These are phyloP conservation scores for Oscheius myriophilus DNA, from an alignment of 2,888 invertebrate species.

Conservation along the genomic window DNA sequence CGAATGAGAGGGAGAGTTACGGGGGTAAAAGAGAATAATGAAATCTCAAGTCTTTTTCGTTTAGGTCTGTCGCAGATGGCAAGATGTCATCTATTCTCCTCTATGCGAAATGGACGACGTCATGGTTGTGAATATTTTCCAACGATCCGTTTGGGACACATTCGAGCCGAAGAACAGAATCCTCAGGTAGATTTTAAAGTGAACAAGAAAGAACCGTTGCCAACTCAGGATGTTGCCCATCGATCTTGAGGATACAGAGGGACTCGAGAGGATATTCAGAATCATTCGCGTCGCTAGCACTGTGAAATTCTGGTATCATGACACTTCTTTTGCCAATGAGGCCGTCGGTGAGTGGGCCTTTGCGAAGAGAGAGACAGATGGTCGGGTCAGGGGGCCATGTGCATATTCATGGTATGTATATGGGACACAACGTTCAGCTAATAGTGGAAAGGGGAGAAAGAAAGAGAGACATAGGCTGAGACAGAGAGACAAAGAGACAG, in stretches of 20 bases:
- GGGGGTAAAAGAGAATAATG: conserved; percentile 1
- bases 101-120: conserved; percentile 22
- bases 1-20: conserved; percentile 11
- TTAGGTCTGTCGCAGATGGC: conserved; percentile 22
- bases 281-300: conserved; percentile 4
- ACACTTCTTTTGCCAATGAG: conserved; percentile 13
- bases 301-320: conserved; percentile 25
- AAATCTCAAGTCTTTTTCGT: background rate
- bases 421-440: background rate
- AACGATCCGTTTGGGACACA: conserved; percentile 22
- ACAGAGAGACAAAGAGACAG: no score
- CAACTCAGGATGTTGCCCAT: conserved; percentile 13
- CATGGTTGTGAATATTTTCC: conserved; percentile 19
- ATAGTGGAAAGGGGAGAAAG: background rate
- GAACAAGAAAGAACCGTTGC: no score
- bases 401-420: no score
- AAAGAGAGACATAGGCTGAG: no score
- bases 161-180: conserved; percentile 10
- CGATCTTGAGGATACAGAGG: conserved; percentile 7
- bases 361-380: background rate
- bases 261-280: conserved; percentile 3
- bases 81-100: conserved; percentile 1
- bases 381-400: background rate
- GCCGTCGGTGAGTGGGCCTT: conserved; percentile 17
- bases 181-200: conserved; percentile 13